These are phyloP conservation scores for Crocallis elinguaria DNA, from an alignment of 2,888 invertebrate genomes.

Conservation along the genomic window DNA sequence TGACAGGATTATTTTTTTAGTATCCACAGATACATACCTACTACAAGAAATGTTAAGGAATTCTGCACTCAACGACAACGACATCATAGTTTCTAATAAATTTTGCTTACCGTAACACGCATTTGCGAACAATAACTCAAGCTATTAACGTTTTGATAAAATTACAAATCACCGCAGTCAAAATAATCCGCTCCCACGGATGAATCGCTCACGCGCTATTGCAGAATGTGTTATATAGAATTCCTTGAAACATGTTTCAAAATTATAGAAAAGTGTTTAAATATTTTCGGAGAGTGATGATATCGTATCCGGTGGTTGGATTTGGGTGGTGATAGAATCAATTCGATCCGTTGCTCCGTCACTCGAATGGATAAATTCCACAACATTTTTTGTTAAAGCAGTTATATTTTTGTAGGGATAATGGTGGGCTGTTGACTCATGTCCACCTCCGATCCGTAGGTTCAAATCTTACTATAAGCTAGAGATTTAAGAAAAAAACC, in stretches of 20 bases:
- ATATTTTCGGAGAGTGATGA: constrained; percentile 13
- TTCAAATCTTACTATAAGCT: no score
- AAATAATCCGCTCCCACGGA: constrained; percentile 8
- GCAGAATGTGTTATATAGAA: constrained; percentile 10
- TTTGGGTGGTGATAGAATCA: not conserved
- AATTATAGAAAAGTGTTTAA: not conserved
- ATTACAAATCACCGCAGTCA: constrained; percentile 4
- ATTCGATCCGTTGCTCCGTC: not conserved
- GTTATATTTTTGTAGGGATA: no score
- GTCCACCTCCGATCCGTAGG: no score
- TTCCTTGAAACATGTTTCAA: constrained; percentile 4
- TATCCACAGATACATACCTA: no score
- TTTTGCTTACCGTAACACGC: no score
- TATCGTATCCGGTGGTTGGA: constrained; percentile 2
- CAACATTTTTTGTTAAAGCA: no score
- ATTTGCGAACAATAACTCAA: not conserved
- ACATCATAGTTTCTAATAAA: no score
- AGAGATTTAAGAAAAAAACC: no score
- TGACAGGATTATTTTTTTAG: no score
- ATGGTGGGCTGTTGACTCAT: no score
- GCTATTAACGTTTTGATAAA: constrained; percentile 5
- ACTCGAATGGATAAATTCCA: not conserved
- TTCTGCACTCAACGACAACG: no score
- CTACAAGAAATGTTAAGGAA: no score
- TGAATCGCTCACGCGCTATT: not conserved